Percentiles rank a stretch among this genome's conserved stretches.
Conservation (phyloP, 2,888 invertebrate species). For the Apocheima hispidaria region DNA sequence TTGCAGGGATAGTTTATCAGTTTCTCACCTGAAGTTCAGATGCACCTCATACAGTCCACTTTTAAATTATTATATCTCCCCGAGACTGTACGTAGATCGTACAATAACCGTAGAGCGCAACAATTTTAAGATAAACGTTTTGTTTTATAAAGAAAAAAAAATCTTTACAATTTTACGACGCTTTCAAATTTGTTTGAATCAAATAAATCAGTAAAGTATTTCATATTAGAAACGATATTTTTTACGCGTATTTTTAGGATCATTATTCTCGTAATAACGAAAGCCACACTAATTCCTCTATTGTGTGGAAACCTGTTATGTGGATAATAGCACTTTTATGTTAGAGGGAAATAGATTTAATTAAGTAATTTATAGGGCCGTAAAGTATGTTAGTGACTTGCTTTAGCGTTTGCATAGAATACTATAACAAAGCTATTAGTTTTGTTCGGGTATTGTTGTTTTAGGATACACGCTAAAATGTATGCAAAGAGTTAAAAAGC, state of each 20-base stretch:
- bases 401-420: conserved; percentile 5
- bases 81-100: too few relatives aligned
- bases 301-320: conserved; percentile 25
- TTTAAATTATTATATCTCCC: too few relatives aligned
- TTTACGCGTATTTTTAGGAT: not conserved
- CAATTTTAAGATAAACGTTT: too few relatives aligned
- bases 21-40: too few relatives aligned
- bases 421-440: not conserved
- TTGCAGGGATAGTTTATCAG: too few relatives aligned
- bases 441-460: conserved; percentile 1
- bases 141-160: not conserved
- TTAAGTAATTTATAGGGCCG: conserved; percentile 35
- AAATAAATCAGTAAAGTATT: not conserved
- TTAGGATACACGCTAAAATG: not conserved
- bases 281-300: conserved; percentile 19
- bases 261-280: conserved; percentile 19
- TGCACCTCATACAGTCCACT: too few relatives aligned
- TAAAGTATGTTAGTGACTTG: conserved; percentile 3
- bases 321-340: conserved; percentile 27
- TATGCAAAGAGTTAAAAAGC: not conserved
- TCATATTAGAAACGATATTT: not conserved
- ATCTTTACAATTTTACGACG: not conserved
- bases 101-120: too few relatives aligned
- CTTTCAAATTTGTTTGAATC: not conserved
- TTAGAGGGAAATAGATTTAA: conserved; percentile 37